Evolutionary conservation across 2,888 invertebrate species (phyloP).

Genomic region (Agonopterix alstromeriana): DNA sequence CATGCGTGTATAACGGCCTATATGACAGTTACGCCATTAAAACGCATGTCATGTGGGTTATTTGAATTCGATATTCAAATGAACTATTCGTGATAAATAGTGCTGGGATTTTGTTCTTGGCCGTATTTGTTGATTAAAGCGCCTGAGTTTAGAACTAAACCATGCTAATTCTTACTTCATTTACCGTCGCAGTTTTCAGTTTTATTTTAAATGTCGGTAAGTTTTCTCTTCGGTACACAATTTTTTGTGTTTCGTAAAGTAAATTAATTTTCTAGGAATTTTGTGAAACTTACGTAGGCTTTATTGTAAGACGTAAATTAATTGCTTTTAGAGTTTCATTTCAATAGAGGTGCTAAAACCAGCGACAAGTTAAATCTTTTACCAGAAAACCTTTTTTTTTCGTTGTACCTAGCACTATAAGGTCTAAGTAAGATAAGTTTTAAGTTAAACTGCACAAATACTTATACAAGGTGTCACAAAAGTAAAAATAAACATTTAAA

Average conservation of each 20-base stretch:
- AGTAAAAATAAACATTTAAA: too few relatives aligned
- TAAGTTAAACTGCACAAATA: too few relatives aligned
- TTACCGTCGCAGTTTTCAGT: not conserved
- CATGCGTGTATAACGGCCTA: conserved; percentile 12
- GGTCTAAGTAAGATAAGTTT: too few relatives aligned
- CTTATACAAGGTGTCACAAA: too few relatives aligned
- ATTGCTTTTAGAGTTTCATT: too few relatives aligned
- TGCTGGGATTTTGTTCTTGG: conserved; percentile 8
- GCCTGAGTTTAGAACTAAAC: not conserved
- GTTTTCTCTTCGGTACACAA: not conserved
- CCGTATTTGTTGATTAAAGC: conserved; percentile 2
- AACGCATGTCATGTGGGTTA: conserved; percentile 36
- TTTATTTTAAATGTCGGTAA: not conserved
- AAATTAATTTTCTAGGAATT: too few relatives aligned
- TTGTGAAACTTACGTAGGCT: too few relatives aligned
- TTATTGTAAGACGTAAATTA: too few relatives aligned
- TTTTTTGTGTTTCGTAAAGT: not conserved
- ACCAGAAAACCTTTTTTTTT: too few relatives aligned
- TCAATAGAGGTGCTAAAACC: too few relatives aligned
- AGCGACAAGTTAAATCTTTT: too few relatives aligned
- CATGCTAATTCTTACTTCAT: not conserved
- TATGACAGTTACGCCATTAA: conserved; percentile 26
- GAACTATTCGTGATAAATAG: conserved; percentile 18
- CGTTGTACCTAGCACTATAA: too few relatives aligned
- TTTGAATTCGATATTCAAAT: conserved; percentile 37